phyloP scores from a whole-genome alignment of 2,888 invertebrate genomes.

The Onchidella celtica region DNA sequence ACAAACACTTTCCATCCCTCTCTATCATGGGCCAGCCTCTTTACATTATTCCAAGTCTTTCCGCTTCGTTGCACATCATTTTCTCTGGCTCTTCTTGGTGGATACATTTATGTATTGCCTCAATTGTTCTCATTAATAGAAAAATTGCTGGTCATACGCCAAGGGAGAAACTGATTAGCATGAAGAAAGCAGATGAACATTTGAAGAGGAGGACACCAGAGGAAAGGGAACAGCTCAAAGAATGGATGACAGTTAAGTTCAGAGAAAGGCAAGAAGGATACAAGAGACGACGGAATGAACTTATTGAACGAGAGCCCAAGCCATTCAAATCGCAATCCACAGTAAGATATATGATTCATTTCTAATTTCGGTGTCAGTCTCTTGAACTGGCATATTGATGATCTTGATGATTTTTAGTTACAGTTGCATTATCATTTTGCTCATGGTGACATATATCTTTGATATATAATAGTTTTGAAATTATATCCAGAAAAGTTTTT shows the following conservation, averaged over 20 bases:
- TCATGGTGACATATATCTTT: too few species aligned
- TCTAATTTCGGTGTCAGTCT: background rate
- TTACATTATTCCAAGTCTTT: too few species aligned
- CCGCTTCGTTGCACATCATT: too few species aligned
- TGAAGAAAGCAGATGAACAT: constrained; percentile 51
- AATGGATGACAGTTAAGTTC: constrained; percentile 73
- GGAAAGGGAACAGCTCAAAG: constrained; percentile 63
- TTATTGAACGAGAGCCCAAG: constrained; percentile 67
- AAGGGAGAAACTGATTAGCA: constrained; percentile 26
- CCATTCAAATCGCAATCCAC: constrained; percentile 64
- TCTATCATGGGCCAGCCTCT: too few species aligned
- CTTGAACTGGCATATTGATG: too few species aligned
- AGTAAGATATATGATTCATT: constrained; percentile 13
- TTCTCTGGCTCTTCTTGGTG: too few species aligned
- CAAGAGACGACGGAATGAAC: constrained; percentile 60
- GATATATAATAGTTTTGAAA: too few species aligned
- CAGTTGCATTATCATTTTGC: too few species aligned
- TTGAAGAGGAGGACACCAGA: constrained; percentile 36
- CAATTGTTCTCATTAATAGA: too few species aligned
- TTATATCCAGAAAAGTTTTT: too few species aligned
- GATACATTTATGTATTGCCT: too few species aligned
- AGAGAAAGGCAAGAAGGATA: constrained; percentile 68
- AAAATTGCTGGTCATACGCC: background rate
- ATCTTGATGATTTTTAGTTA: background rate
- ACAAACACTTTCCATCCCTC: too few species aligned